These are phyloP conservation scores for Argyresthia goedartella DNA, from an alignment of 2,888 invertebrate genomes.

Conservation along the genomic window DNA sequence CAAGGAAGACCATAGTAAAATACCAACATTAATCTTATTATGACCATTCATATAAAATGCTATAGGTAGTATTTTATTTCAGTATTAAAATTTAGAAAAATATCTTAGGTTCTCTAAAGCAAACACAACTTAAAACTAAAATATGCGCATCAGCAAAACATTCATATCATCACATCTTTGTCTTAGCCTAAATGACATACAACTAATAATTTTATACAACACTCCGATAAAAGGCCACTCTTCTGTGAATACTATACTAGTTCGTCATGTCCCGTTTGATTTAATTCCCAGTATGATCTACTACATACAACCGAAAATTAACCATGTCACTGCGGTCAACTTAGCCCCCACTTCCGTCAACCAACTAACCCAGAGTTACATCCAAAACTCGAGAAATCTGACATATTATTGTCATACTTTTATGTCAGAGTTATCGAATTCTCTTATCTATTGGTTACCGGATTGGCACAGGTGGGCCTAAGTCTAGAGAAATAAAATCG, in stretches of 20 bases:
- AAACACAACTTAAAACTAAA: neutral
- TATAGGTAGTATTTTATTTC: neutral
- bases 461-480: constrained; percentile 15
- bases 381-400: too few species aligned
- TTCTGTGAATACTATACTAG: constrained; percentile 1
- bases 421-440: too few species aligned
- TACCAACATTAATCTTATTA: neutral
- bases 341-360: constrained; percentile 28
- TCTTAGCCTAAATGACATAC: neutral
- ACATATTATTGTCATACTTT: too few species aligned
- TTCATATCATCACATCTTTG: constrained; percentile 3
- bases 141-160: neutral
- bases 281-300: constrained; percentile 24
- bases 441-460: too few species aligned
- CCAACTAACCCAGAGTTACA: too few species aligned
- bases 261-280: neutral
- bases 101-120: neutral
- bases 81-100: constrained; percentile 2
- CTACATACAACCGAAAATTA: constrained; percentile 59
- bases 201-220: neutral
- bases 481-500: constrained; percentile 44
- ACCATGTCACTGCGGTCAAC: constrained; percentile 49
- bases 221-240: neutral
- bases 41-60: neutral
- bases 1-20: too few species aligned